Percentiles rank a stretch among this genome's conserved stretches.
Conservation (phyloP, 2,888 invertebrate genomes). For the Pycnomerus fuliginosus region DNA sequence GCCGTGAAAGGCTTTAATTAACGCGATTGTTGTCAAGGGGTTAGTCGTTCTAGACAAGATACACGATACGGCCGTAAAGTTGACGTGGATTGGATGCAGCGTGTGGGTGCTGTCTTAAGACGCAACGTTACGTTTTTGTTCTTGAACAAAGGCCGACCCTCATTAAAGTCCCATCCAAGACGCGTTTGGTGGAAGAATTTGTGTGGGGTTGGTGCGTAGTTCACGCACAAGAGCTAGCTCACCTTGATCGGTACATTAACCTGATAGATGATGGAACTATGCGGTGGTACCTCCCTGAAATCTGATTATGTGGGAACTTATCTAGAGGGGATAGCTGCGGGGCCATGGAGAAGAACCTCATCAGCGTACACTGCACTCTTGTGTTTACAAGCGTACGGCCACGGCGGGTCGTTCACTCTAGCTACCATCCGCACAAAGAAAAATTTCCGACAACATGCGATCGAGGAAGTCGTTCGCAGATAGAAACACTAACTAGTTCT, state of each 20-base stretch:
- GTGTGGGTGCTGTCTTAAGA: too few relatives aligned
- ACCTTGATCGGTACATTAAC: constrained; percentile 44
- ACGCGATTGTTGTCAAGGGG: constrained; percentile 1
- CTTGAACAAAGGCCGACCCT: too few relatives aligned
- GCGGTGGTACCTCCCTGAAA: constrained; percentile 21
- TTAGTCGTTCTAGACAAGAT: too few relatives aligned
- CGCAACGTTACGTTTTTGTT: too few relatives aligned
- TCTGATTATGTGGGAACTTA: constrained; percentile 16
- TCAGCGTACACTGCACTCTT: constrained; percentile 23
- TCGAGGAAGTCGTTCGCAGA: constrained; percentile 14
- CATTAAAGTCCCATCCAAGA: constrained; percentile 17
- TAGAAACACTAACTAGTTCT: neutral
- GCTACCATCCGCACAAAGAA: constrained; percentile 31
- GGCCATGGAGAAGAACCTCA: constrained; percentile 14
- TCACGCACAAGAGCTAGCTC: constrained; percentile 34
- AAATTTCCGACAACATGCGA: constrained; percentile 13
- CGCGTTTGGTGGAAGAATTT: constrained; percentile 2
- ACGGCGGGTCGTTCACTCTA: constrained; percentile 35
- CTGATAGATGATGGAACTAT: constrained; percentile 26
- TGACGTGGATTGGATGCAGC: too few relatives aligned
- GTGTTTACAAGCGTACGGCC: constrained; percentile 30
- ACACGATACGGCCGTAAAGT: too few relatives aligned
- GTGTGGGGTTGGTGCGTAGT: constrained; percentile 22
- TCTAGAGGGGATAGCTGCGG: constrained; percentile 14
- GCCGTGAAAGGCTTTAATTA: neutral